phyloP scores from a whole-genome alignment of 2,888 invertebrate species.

The Meteorus colon region DNA sequence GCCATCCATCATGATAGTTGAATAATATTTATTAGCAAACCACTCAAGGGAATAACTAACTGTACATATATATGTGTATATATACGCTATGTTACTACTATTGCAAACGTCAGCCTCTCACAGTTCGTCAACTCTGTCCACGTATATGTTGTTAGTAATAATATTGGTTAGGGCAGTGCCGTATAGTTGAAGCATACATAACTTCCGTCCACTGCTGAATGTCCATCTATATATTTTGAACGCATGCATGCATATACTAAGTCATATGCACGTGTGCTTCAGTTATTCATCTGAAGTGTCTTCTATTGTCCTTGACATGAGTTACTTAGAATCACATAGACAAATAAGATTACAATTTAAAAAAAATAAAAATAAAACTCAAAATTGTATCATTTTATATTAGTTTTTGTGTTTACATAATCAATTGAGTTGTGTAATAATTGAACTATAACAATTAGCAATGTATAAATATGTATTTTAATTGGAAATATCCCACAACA shows the following conservation, averaged over 20 bases:
- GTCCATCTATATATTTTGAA: conserved; percentile 40
- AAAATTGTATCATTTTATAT: too few species aligned
- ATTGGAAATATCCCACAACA: not conserved
- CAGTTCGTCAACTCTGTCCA: conserved; percentile 18
- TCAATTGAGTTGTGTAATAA: too few species aligned
- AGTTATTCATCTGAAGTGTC: conserved; percentile 30
- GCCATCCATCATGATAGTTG: not conserved
- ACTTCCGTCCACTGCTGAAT: conserved; percentile 41
- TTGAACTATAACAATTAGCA: too few species aligned
- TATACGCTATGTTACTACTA: not conserved
- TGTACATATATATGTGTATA: not conserved
- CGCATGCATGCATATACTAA: conserved; percentile 27
- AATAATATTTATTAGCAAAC: not conserved
- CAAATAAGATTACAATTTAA: not conserved
- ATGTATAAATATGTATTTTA: not conserved
- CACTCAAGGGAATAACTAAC: not conserved
- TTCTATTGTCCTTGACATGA: conserved; percentile 39
- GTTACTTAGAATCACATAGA: not conserved
- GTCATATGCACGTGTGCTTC: conserved; percentile 37
- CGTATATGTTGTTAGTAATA: not conserved
- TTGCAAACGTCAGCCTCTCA: conserved; percentile 9
- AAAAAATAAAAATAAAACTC: not conserved
- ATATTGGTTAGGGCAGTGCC: not conserved
- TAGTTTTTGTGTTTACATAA: too few species aligned
- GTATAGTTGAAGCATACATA: conserved; percentile 36